A percentile compares a stretch with the other conserved stretches of the same genome.
Conservation (phyloP, 2,113 vertebrate species). For the Pantherophis guttatus region DNA sequence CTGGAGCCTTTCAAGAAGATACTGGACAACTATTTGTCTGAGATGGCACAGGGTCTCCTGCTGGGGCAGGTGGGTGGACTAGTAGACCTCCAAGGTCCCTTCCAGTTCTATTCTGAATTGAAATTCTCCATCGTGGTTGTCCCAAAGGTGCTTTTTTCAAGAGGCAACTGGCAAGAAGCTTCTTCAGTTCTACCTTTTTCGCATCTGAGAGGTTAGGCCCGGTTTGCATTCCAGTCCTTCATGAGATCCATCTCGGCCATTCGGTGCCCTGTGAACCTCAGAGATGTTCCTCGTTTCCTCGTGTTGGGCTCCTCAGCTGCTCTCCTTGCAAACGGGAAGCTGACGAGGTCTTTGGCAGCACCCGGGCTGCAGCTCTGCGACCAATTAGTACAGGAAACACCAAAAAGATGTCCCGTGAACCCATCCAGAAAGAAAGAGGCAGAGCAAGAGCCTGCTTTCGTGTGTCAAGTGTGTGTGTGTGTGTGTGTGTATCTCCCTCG, state of each 20-base stretch:
- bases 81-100: neutral
- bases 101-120: neutral
- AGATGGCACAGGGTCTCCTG: neutral
- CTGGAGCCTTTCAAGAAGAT: too few relatives aligned
- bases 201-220: neutral
- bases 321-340: neutral
- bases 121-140: neutral
- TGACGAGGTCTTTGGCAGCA: neutral
- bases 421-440: neutral
- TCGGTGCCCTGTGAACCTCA: neutral
- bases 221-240: neutral
- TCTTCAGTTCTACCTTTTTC: neutral
- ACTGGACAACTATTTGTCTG: neutral
- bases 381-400: neutral
- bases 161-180: neutral
- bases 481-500: neutral
- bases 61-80: neutral
- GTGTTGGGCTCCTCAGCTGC: neutral
- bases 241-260: neutral
- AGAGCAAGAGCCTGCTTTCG: neutral
- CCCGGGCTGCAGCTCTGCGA: neutral
- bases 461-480: neutral
- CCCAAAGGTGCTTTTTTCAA: neutral
- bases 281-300: neutral
- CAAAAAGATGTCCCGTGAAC: neutral